Evolutionary conservation across 2,113 vertebrate species (phyloP), one percentile per base, ranked within the genome.

Genomic region (Nematolebias whitei): DNA sequence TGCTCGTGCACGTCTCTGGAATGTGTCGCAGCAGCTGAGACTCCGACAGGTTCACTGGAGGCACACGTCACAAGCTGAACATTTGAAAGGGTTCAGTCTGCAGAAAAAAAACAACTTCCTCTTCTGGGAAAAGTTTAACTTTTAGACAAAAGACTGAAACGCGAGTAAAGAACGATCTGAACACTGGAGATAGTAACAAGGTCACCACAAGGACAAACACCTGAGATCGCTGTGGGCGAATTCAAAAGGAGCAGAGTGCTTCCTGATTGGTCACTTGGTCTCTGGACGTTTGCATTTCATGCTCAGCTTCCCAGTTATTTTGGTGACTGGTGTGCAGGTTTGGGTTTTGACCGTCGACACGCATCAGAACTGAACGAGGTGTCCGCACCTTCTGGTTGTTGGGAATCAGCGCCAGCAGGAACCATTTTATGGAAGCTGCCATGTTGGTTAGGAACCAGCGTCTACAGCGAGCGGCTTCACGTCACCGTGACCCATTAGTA

Each of bases 151-250:
- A n/a, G 2, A 40, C 11, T 43, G 90, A 91, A 89, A 89, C 19
- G 88, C 89, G 90, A 89, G 88, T 84, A 92, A 79, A 89, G 90
- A 92, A 93, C 83, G 85, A 84, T 83, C 88, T 89, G 89, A 91
- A 91, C 85, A 90, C 92, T 90, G 89, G 92, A 88, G 80, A 93
- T 93, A 93, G 94, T 94, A 94, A 92, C 91, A 92, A 91, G 91
- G 91, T 93, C 89, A 86, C 83, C 91, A 91, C 91, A 88, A 80
- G 92, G 94, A 96, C 95, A 95, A 92, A 94, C 91, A 96, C 95
- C 96, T 95, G 95, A 97, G 95, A 94, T 88, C 93, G 93, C 94
- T 94, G 90, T 72, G 90, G 89, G 92, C 93, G 92, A 90, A 91
- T 89, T 82, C 78, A 89, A 87, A 35, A 12, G 87, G 90, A 84